A percentile compares a stretch with the other conserved stretches of the same genome.
Conservation (phyloP, 2,113 vertebrate species). For the Halcyon malimbica region DNA sequence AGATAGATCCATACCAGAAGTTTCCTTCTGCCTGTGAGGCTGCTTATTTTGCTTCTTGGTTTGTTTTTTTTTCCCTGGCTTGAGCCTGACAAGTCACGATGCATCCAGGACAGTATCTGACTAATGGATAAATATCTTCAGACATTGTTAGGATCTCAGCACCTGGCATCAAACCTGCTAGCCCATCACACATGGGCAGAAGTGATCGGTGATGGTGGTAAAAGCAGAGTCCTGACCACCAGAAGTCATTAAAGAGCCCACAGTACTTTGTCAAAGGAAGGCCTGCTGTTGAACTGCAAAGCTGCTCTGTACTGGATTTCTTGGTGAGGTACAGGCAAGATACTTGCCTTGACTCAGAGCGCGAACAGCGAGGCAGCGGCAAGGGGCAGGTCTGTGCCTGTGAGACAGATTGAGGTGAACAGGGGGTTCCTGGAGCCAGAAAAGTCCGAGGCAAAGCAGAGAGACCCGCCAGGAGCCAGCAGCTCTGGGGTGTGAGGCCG, state of each 20-base stretch:
- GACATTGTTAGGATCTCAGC: not conserved
- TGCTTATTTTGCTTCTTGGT: not conserved
- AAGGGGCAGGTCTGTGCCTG: too few species aligned
- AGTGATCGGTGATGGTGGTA: not conserved
- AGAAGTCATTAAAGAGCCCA: not conserved
- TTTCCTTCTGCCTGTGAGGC: not conserved
- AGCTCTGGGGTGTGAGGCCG: too few species aligned
- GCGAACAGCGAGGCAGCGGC: too few species aligned
- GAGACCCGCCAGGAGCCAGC: too few species aligned
- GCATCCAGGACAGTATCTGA: not conserved
- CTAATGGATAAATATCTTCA: not conserved
- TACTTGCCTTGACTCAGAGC: not conserved
- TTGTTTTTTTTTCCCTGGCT: not conserved
- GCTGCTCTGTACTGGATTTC: not conserved
- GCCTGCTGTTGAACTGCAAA: not conserved
- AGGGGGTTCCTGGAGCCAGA: too few species aligned
- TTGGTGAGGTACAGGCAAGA: not conserved
- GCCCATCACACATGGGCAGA: too few species aligned
- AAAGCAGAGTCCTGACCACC: not conserved
- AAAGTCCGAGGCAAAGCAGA: too few species aligned
- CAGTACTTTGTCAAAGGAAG: not conserved
- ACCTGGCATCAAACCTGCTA: not conserved
- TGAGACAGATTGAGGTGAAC: too few species aligned
- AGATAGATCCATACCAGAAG: rapidly evolving
- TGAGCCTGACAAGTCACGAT: not conserved